These are phyloP conservation scores for Teleiodes luculella DNA, from an alignment of 2,888 invertebrate genomes.

Conservation along the genomic window DNA sequence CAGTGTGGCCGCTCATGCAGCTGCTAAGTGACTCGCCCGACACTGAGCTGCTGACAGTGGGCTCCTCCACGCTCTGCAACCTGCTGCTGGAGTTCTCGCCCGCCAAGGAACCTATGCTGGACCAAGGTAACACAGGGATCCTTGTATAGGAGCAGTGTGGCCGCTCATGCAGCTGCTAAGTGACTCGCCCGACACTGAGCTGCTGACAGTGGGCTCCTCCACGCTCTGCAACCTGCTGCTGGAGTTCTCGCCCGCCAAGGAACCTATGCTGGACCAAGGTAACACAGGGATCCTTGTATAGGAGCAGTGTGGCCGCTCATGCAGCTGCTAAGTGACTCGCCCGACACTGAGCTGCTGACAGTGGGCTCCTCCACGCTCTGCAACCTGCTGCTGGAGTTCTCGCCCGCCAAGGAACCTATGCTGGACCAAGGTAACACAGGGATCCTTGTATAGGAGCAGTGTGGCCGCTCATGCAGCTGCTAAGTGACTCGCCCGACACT, in stretches of 20 bases:
- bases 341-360: slow-evolving; percentile 85
- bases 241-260: slow-evolving; percentile 97
- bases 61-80: slow-evolving; percentile 95
- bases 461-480: too few relatives aligned
- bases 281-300: too few relatives aligned
- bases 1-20: too few relatives aligned
- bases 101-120: slow-evolving; percentile 94
- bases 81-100: slow-evolving; percentile 95
- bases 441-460: slow-evolving; percentile 12
- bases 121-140: slow-evolving; percentile 83
- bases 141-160: too few relatives aligned
- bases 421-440: slow-evolving; percentile 85
- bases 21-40: too few relatives aligned
- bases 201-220: slow-evolving; percentile 92
- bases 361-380: slow-evolving; percentile 95
- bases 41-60: slow-evolving; percentile 88
- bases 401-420: slow-evolving; percentile 96
- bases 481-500: slow-evolving; percentile 74
- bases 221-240: slow-evolving; percentile 94
- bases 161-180: too few relatives aligned
- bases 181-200: slow-evolving; percentile 83
- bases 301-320: too few relatives aligned
- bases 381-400: slow-evolving; percentile 95
- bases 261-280: slow-evolving; percentile 91
- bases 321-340: too few relatives aligned